phyloP scores from a whole-genome alignment of 2,888 invertebrate species.

The Brachylomia viminalis region DNA sequence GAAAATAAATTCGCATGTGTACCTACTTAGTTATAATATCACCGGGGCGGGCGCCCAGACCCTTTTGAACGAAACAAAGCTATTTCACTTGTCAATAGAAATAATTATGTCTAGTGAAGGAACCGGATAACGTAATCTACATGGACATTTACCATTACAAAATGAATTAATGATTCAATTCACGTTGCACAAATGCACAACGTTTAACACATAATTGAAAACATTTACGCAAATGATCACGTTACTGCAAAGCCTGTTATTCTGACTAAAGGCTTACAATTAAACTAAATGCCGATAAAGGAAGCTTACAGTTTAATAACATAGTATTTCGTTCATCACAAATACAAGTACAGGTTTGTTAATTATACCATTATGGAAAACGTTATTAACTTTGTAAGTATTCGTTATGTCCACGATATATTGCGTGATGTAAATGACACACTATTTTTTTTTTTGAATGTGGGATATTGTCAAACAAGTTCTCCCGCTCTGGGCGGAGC shows the following conservation, averaged over 20 bases:
- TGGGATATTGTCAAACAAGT: too few relatives aligned
- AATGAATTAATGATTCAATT: slow-evolving; percentile 18
- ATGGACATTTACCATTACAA: background rate
- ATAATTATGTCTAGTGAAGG: too few relatives aligned
- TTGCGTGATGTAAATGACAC: background rate
- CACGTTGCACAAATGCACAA: slow-evolving; percentile 14
- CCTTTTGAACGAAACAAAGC: background rate
- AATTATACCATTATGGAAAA: slow-evolving; percentile 40
- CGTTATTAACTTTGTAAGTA: background rate
- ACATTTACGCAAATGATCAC: slow-evolving; percentile 32
- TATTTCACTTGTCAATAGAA: background rate
- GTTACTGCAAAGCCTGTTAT: slow-evolving; percentile 11
- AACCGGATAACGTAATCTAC: background rate
- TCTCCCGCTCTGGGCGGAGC: too few relatives aligned
- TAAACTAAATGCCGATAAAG: slow-evolving; percentile 9
- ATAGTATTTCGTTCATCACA: slow-evolving; percentile 33
- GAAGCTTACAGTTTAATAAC: slow-evolving; percentile 23
- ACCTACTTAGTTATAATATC: too few relatives aligned
- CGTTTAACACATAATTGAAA: slow-evolving; percentile 24
- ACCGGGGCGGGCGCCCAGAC: too few relatives aligned
- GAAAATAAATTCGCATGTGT: background rate
- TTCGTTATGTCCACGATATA: slow-evolving; percentile 26
- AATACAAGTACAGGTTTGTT: slow-evolving; percentile 10
- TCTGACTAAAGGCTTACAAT: slow-evolving; percentile 11
- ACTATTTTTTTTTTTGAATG: too few relatives aligned